Conservation (phyloP, 2,888 invertebrate species). For the Dastarcus helophoroides region DNA sequence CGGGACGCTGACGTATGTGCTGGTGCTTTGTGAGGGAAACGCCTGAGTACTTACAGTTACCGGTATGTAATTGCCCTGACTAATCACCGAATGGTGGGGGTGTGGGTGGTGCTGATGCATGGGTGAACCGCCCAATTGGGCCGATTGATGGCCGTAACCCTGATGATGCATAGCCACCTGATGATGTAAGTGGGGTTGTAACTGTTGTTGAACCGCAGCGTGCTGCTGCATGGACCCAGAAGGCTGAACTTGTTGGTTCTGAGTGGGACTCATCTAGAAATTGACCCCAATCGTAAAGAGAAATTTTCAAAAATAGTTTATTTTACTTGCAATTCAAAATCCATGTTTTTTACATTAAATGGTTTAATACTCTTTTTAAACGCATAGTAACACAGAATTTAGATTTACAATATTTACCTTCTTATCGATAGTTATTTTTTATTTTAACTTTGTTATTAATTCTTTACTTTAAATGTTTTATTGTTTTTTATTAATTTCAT, state of each 20-base stretch:
- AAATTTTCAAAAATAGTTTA: no score
- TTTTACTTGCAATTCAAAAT: no score
- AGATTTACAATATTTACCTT: no score
- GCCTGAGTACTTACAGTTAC: slow-evolving; percentile 48
- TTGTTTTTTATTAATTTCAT: no score
- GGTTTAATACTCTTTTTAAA: no score
- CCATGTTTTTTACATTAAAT: no score
- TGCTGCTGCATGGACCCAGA: slow-evolving; percentile 29
- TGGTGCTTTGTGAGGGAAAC: slow-evolving; percentile 43
- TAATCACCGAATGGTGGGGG: slow-evolving; percentile 35
- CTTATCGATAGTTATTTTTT: no score
- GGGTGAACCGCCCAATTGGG: slow-evolving; percentile 22
- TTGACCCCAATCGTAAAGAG: no score
- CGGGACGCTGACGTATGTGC: slow-evolving; percentile 53
- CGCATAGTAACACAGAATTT: no score
- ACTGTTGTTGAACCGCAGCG: slow-evolving; percentile 29
- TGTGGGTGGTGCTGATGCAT: slow-evolving; percentile 34
- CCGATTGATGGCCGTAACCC: slow-evolving; percentile 28
- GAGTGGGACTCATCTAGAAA: slow-evolving; percentile 32
- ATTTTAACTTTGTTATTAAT: no score
- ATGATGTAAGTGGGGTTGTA: slow-evolving; percentile 32
- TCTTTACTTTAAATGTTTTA: no score
- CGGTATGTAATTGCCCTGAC: slow-evolving; percentile 41
- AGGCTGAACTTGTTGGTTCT: slow-evolving; percentile 22
- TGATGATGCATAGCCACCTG: slow-evolving; percentile 36